Evolutionary conservation across 2,888 invertebrate genomes (phyloP), one percentile per base, ranked within the genome.

Genomic region (Escarpia spicata): DNA sequence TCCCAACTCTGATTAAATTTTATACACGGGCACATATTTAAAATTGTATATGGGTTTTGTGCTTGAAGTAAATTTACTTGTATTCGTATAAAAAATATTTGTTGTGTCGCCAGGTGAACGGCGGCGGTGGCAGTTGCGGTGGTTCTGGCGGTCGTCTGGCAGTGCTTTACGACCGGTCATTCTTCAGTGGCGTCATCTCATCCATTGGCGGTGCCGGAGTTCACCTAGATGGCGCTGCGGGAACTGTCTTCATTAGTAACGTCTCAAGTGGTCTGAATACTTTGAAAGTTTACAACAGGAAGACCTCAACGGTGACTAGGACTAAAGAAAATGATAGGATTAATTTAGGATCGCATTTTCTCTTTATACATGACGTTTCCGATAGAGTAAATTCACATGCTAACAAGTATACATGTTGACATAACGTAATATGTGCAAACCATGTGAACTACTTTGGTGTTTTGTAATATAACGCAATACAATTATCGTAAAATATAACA

Each of bases 61-160:
- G 37, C 37, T 37, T 37, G 37, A 37, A 37, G 1, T 37, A 37
- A 37, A 37, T 37, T 37, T 37, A 37, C 1, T 92, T 19, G 19
- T 12, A 44, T 9, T 45, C 10, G 1, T 12, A 52, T 9, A 37
- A 37, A 37, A 37, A 37, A 26, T 2, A 26, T 26, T 26, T 75
- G 19, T 26, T 75, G 75, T 2, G 6, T n/a, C 26, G 19, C 9
- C 93, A 95, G 95, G 95, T 94, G 37, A 94, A 93, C 90, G 95
- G 95, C 31, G 95, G 95, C 12, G 10, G 93, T 10, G 95, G 95
- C 10, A 75, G 93, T 12, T 94, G 94, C 93, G 95, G 95, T 52
- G 95, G 95, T 9, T 94, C 94, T 43, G 95, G 95, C n/a, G 95
- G 95, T 0, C 93, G 95, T 15, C 89, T 95, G 43, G 93, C 95